These are phyloP conservation scores for Drymonia ruficornis DNA, from an alignment of 2,888 invertebrate genomes.

Conservation along the genomic window DNA sequence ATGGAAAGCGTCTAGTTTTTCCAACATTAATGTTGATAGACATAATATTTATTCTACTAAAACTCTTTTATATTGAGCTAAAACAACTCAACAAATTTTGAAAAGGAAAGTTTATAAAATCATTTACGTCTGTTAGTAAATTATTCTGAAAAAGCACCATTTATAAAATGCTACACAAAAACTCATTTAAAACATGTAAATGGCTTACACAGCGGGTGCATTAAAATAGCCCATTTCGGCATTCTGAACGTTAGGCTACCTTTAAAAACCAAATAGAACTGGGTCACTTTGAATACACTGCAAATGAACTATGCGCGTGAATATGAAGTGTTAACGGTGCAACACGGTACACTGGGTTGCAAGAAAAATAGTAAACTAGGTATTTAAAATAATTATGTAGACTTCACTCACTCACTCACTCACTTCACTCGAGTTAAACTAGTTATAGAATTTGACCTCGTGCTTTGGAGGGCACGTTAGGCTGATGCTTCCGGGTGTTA, in stretches of 20 bases:
- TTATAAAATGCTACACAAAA: slow-evolving; percentile 10
- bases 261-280: slow-evolving; percentile 47
- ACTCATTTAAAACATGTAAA: slow-evolving; percentile 29
- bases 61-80: too few species aligned
- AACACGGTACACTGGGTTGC: background rate
- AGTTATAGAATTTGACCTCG: too few species aligned
- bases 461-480: too few species aligned
- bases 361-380: slow-evolving; percentile 14
- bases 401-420: too few species aligned
- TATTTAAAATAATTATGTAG: background rate
- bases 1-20: background rate
- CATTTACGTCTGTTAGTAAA: background rate
- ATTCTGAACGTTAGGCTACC: slow-evolving; percentile 27
- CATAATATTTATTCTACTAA: too few species aligned
- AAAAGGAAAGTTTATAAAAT: too few species aligned
- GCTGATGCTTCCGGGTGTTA: too few species aligned
- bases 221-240: slow-evolving; percentile 17
- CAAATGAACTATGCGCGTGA: slow-evolving; percentile 53
- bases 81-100: too few species aligned
- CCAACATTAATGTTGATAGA: too few species aligned
- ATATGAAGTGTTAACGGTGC: slow-evolving; percentile 33
- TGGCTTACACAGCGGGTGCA: slow-evolving; percentile 17
- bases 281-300: slow-evolving; percentile 52
- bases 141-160: background rate
- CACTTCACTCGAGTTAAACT: too few species aligned